Conservation (phyloP, 2,888 invertebrate species). For the Heliconius hortense region DNA sequence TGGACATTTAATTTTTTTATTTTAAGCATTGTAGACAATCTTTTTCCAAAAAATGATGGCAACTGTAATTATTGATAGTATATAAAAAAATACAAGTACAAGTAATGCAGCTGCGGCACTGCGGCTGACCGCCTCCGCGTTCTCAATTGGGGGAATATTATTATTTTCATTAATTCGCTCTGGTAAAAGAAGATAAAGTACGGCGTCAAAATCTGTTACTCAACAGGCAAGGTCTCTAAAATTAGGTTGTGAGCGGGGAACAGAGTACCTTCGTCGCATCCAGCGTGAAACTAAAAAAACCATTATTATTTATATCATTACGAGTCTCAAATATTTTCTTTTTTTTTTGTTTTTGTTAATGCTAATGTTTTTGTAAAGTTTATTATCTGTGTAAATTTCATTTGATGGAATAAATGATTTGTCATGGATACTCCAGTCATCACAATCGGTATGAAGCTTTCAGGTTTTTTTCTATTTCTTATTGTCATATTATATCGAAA, state of each 20-base stretch:
- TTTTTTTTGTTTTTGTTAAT: slow-evolving; percentile 45
- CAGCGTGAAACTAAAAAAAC: no score
- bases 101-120: no score
- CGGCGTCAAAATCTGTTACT: no score
- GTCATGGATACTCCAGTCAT: slow-evolving; percentile 48
- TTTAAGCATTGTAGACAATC: not conserved
- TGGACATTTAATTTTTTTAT: not conserved
- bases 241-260: no score
- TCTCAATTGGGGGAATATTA: no score
- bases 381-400: slow-evolving; percentile 53
- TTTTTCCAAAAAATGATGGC: not conserved
- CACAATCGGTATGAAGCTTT: slow-evolving; percentile 80
- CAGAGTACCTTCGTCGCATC: no score
- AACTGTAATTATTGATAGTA: not conserved
- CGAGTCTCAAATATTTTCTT: slow-evolving; percentile 23
- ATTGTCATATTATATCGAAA: slow-evolving; percentile 44
- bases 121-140: no score
- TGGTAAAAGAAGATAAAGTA: no score
- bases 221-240: no score
- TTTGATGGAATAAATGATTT: slow-evolving; percentile 63
- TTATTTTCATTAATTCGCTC: no score
- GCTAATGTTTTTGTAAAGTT: slow-evolving; percentile 21
- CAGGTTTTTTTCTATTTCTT: slow-evolving; percentile 56
- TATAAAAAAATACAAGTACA: no score
- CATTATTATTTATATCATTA: not conserved